Evolutionary conservation across 1,140 invertebrate genomes (phyloP), one percentile per base, ranked within the genome.

Genomic region (Doryteuthis pealeii): DNA sequence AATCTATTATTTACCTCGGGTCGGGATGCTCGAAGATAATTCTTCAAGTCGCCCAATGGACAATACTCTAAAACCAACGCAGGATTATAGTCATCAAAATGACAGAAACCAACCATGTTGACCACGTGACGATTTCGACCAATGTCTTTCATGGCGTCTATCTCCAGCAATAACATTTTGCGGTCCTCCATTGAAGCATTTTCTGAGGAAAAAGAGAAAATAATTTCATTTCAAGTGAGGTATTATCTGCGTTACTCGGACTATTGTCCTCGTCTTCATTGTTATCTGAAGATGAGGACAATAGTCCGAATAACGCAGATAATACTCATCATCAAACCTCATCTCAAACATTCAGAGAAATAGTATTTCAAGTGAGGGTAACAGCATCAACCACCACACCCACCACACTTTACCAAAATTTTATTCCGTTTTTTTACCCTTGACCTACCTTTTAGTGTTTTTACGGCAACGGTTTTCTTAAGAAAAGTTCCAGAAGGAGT

Each of bases 401-500:
- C n/a, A n/a, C n/a, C n/a, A n/a, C n/a, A n/a, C n/a, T n/a, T n/a
- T n/a, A n/a, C n/a, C n/a, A n/a, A n/a, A n/a, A 62, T 4, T 26
- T 62, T 62, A 22, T 28, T 2, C 12, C 30, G 2, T 62, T 62
- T n/a, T n/a, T n/a, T n/a, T n/a, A n/a, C n/a, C n/a, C n/a, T n/a
- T n/a, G n/a, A n/a, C 65, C 77, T 87, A 95, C 94, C 94, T 93
- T 99, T 99, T 3, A 99, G 90, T 93, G 98, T 98, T 89, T 99
- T 99, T 0, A 99, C 96, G 35, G 98, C 98, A 0, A 99, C 96
- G 6, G 94, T 92, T 43, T 90, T 92, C 15, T 90, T 74, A 30
- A 71, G 71, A 26, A 71, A 72, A 35, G 72, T 76, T 45, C 71
- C 65, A 22, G 54, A 40, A 3, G 70, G 35, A 31, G 69, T 45